A percentile compares a stretch with the other conserved stretches of the same genome.
phyloP scores from a whole-genome alignment of 2,113 vertebrate genomes.

The Oreocharis arfaki region DNA sequence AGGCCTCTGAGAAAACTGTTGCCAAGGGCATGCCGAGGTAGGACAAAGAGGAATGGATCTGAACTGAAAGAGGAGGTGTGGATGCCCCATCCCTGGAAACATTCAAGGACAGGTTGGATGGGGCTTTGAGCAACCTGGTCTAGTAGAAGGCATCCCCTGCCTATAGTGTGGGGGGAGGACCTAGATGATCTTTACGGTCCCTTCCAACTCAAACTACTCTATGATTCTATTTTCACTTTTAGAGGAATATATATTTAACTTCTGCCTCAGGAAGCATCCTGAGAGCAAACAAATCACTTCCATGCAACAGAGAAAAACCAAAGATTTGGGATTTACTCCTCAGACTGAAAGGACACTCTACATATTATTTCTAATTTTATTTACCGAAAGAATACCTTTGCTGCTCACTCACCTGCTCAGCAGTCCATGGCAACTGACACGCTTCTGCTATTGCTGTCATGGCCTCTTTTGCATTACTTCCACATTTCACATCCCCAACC shows the following conservation, averaged over 20 bases:
- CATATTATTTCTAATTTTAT: background rate
- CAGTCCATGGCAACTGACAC: slow-evolving; percentile 91
- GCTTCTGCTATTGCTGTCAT: slow-evolving; percentile 90
- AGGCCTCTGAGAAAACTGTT: background rate
- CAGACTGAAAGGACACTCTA: background rate
- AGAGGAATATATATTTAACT: background rate
- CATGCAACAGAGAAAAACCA: background rate
- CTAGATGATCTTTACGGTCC: background rate
- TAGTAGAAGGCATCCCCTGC: background rate
- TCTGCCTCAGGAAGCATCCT: background rate
- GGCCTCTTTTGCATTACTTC: slow-evolving; percentile 90
- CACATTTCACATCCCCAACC: slow-evolving; percentile 94
- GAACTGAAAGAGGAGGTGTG: background rate
- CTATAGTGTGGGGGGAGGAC: background rate
- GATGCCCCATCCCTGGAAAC: background rate
- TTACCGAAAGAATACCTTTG: background rate
- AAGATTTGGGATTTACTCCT: background rate
- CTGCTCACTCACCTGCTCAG: slow-evolving; percentile 84
- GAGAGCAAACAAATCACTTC: background rate
- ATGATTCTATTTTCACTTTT: background rate
- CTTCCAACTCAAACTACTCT: background rate
- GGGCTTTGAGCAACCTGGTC: background rate
- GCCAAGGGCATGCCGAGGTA: background rate
- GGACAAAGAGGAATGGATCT: background rate
- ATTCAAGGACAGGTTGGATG: background rate